A percentile compares a stretch with the other conserved stretches of the same genome.
Conservation (phyloP, 2,113 vertebrate species). For the Corynorhinus townsendii region DNA sequence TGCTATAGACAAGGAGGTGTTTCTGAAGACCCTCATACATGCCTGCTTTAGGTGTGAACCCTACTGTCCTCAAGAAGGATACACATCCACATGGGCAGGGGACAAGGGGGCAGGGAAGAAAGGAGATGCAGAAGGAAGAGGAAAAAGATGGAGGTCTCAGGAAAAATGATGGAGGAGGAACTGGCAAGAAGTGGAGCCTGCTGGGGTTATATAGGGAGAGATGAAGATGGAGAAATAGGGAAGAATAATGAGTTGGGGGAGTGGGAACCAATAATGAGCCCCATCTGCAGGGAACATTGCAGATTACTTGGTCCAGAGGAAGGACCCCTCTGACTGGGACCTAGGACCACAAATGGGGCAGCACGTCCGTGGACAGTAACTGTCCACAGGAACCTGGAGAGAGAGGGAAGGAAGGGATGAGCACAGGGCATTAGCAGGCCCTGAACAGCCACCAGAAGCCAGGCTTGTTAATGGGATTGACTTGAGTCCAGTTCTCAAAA, state of each 20-base stretch:
- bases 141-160: neutral
- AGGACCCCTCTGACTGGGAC: neutral
- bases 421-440: neutral
- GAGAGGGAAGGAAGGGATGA: neutral
- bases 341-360: neutral
- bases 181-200: neutral
- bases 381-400: rapidly evolving
- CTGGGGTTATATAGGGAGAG: neutral
- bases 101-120: neutral
- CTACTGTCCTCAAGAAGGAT: neutral
- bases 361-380: neutral
- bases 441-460: rapidly evolving
- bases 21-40: neutral
- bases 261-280: neutral
- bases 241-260: neutral
- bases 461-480: too few species aligned
- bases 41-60: neutral
- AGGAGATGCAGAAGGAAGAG: neutral
- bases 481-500: neutral
- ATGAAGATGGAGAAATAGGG: neutral
- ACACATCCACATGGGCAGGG: neutral
- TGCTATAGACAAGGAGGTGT: neutral
- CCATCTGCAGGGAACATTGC: neutral
- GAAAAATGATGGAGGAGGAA: neutral
- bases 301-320: neutral